These are phyloP conservation scores for Neomonachus schauinslandi DNA, from an alignment of 2,113 vertebrate genomes.

Conservation along the genomic window DNA sequence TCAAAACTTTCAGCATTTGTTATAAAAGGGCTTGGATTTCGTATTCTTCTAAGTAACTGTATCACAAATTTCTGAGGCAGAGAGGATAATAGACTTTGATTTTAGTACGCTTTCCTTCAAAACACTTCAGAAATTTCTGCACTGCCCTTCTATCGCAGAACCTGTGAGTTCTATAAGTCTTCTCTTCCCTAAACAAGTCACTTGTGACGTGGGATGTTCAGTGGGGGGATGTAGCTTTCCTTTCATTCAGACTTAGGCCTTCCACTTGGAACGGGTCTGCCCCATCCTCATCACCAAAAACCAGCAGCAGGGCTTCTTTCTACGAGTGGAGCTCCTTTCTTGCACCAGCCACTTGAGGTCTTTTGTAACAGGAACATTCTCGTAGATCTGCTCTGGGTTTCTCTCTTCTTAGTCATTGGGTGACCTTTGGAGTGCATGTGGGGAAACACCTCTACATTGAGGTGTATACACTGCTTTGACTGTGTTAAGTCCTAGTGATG, in stretches of 20 bases:
- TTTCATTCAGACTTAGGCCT: background rate
- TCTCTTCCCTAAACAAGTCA: background rate
- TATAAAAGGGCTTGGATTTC: background rate
- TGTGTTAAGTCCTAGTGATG: fast-evolving
- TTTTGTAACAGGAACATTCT: background rate
- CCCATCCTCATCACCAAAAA: background rate
- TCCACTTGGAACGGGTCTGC: background rate
- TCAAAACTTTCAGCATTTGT: background rate
- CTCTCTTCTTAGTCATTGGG: background rate
- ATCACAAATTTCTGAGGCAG: background rate
- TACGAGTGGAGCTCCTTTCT: background rate
- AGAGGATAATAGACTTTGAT: background rate
- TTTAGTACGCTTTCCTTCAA: background rate
- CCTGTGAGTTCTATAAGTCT: background rate
- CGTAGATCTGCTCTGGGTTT: background rate
- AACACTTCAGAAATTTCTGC: background rate
- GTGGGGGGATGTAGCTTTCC: background rate
- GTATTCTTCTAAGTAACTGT: background rate
- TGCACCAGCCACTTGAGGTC: fast-evolving
- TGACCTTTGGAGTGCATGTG: background rate
- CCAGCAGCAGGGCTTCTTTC: background rate
- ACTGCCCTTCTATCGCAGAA: background rate
- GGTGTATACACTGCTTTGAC: too few species aligned
- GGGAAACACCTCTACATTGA: background rate
- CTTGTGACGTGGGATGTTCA: background rate